A percentile compares a stretch with the other conserved stretches of the same genome.
phyloP scores from a whole-genome alignment of 2,888 invertebrate genomes.

The Syritta pipiens region DNA sequence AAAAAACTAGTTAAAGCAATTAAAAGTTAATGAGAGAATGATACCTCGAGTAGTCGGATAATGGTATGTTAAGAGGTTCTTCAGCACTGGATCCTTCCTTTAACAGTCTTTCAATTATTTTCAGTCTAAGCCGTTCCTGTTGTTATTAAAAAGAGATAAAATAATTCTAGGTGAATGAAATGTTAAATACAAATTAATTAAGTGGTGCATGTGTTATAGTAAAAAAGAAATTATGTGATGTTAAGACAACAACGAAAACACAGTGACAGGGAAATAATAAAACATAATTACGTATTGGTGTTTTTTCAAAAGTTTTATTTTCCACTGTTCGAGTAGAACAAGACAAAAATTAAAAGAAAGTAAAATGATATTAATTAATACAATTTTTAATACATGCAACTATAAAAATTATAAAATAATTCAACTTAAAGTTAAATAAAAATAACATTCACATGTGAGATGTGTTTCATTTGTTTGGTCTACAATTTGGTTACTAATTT shows the following conservation, averaged over 20 bases:
- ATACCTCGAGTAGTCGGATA: slow-evolving; percentile 94
- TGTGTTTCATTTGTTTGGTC: no score
- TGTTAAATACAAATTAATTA: neutral
- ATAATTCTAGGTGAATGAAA: neutral
- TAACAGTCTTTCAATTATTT: slow-evolving; percentile 88
- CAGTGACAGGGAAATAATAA: slow-evolving; percentile 28
- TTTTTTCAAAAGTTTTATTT: slow-evolving; percentile 58
- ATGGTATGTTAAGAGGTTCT: slow-evolving; percentile 90
- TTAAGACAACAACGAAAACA: slow-evolving; percentile 10
- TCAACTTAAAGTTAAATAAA: no score
- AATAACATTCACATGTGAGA: no score
- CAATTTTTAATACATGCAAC: neutral
- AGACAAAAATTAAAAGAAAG: neutral
- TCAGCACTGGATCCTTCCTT: slow-evolving; percentile 93
- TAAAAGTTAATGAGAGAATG: slow-evolving; percentile 15
- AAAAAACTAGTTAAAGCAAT: neutral
- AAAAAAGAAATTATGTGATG: neutral
- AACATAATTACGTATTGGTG: slow-evolving; percentile 36
- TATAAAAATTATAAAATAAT: slow-evolving; percentile 23
- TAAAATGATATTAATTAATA: neutral
- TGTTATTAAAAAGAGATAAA: slow-evolving; percentile 68
- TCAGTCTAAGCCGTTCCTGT: slow-evolving; percentile 87
- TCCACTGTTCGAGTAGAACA: slow-evolving; percentile 17
- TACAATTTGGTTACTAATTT: no score
- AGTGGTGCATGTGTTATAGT: neutral